Percentiles rank a stretch among this genome's conserved stretches.
phyloP scores from a whole-genome alignment of 2,113 vertebrate species.

The Anoura caudifer region DNA sequence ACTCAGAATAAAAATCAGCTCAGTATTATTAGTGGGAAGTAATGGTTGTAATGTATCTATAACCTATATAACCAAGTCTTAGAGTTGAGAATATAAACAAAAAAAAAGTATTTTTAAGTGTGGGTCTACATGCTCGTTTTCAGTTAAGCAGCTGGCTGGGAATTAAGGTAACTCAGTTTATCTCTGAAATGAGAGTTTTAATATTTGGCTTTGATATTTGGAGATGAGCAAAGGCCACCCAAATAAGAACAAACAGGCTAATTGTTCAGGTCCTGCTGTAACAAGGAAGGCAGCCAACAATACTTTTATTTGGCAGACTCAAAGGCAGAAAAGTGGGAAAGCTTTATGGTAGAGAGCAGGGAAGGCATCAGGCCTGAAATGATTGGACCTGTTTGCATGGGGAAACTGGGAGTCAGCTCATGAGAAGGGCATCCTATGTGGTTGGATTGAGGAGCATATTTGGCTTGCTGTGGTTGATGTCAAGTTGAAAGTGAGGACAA shows the following conservation, averaged over 20 bases:
- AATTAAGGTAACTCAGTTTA: neutral
- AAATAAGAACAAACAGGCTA: neutral
- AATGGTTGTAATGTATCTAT: neutral
- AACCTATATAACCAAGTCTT: neutral
- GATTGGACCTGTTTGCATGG: neutral
- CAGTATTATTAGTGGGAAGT: neutral
- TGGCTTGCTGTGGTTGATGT: neutral
- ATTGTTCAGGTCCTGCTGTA: neutral
- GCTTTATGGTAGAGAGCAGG: neutral
- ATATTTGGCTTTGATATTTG: neutral
- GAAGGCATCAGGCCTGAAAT: neutral
- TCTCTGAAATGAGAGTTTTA: neutral
- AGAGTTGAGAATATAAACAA: neutral
- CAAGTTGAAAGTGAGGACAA: neutral
- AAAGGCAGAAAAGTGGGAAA: neutral
- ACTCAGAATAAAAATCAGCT: neutral
- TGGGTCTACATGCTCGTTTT: neutral
- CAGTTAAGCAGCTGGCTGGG: neutral
- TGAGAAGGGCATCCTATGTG: neutral
- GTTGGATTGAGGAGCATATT: neutral
- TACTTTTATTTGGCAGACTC: neutral
- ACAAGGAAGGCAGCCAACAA: neutral
- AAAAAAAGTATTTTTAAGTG: neutral
- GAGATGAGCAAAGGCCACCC: neutral
- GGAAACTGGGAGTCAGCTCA: neutral